Evolutionary conservation across 2,888 invertebrate genomes (phyloP), one percentile per base, ranked within the genome.

Genomic region (Pyrocoelia pectoralis): DNA sequence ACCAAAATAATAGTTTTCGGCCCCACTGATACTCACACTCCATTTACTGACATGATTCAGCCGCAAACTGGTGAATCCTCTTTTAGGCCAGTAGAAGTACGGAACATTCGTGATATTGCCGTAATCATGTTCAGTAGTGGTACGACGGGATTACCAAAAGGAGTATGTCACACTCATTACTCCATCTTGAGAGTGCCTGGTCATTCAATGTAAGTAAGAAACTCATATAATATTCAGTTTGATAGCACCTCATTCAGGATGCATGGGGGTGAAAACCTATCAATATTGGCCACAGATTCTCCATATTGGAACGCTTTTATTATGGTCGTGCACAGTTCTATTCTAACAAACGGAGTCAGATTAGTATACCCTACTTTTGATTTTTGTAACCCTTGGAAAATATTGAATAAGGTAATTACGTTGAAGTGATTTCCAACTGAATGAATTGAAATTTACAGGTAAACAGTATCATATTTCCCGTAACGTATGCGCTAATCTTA

Each of bases 1-100:
- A 49, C 66, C 1, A 65, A 63, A 28, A 67, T 73, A 5, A 64
- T 72, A 13, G 67, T 69, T 18, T 69, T 68, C 40, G 72, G 70
- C 8, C 54, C 53, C 57, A 46, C 53, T 41, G 38, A 49, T 50
- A 28, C 28, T 10, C 29, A 63, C 24, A 38, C 59, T 1, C 46
- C 50, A 12, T 59, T 67, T 38, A 69, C 69, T 49, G 63, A 68
- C 0, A 72, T 73, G 15, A 74, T 75, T 51, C 49, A 76, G 28
- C 58, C 70, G 41, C 66, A 66, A 17, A 29, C 29, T n/a, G n/a
- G n/a, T n/a, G n/a, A n/a, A n/a, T n/a, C n/a, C n/a, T n/a, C n/a
- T n/a, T n/a, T n/a, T n/a, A n/a, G n/a, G n/a, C n/a, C n/a, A n/a
- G n/a, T n/a, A n/a, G n/a, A n/a, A n/a, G n/a, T n/a, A n/a, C n/a